Conservation (phyloP, 2,888 invertebrate genomes). For the Disparrhopalites patrizii region DNA sequence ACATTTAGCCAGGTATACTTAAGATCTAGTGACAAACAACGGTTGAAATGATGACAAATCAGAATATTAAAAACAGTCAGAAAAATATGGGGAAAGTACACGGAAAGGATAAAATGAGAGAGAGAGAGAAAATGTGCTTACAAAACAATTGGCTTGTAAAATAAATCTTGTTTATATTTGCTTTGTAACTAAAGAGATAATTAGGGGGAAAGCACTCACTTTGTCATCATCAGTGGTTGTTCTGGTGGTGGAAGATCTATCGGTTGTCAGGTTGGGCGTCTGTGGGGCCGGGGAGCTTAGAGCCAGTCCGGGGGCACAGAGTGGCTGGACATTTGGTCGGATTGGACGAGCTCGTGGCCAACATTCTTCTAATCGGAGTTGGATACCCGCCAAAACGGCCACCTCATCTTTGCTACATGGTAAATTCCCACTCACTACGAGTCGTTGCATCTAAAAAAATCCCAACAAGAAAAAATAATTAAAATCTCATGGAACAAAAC, state of each 20-base stretch:
- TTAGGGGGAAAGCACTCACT: too few species aligned
- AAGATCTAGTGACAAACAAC: too few species aligned
- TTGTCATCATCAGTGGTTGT: conserved; percentile 28
- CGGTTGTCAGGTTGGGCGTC: conserved; percentile 26
- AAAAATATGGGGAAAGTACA: background rate
- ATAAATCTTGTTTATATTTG: too few species aligned
- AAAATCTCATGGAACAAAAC: background rate
- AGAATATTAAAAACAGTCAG: too few species aligned
- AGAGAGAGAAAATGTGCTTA: background rate
- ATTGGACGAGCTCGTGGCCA: conserved; percentile 52
- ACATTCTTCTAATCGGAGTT: conserved; percentile 60
- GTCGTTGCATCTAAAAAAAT: conserved; percentile 57
- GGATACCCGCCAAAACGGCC: conserved; percentile 61
- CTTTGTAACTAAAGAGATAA: too few species aligned
- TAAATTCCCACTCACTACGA: conserved; percentile 59
- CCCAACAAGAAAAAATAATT: background rate
- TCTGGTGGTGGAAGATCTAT: conserved; percentile 33
- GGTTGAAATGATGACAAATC: too few species aligned
- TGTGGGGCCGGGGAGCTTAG: conserved; percentile 22
- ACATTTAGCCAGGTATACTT: too few species aligned
- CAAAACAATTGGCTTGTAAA: too few species aligned
- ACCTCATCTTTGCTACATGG: conserved; percentile 63
- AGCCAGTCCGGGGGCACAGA: conserved; percentile 19
- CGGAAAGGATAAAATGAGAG: background rate
- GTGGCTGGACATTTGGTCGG: conserved; percentile 34